Evolutionary conservation across 2,113 vertebrate species (phyloP).

Genomic region (Pteronura brasiliensis): DNA sequence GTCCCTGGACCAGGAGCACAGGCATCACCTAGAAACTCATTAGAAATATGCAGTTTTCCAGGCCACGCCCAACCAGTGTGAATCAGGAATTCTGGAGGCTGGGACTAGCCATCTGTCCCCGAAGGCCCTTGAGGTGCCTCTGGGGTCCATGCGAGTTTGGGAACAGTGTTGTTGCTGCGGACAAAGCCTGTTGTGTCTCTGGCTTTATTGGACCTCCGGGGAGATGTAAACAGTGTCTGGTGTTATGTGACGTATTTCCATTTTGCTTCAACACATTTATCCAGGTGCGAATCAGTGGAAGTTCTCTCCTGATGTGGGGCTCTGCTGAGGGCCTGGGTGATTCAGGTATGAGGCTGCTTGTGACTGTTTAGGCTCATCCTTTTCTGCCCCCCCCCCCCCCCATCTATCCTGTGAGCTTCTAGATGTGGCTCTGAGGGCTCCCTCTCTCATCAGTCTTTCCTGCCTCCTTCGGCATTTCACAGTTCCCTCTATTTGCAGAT

Average conservation of each 20-base stretch:
- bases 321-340: not conserved
- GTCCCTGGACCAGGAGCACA: not conserved
- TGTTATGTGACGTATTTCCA: not conserved
- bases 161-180: not conserved
- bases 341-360: not conserved
- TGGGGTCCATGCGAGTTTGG: not conserved
- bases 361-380: not conserved
- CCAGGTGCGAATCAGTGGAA: not conserved
- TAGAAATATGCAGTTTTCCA: not conserved
- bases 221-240: not conserved
- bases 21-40: not conserved
- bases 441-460: not conserved
- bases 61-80: not conserved
- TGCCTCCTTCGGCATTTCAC: not conserved
- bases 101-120: not conserved
- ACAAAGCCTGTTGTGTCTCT: not conserved
- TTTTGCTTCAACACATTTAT: not conserved
- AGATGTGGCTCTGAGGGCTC: not conserved
- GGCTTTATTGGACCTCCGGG: not conserved
- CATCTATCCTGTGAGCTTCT: not conserved
- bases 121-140: fast-evolving
- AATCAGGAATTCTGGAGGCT: not conserved
- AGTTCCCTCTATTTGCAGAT: not conserved
- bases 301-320: fast-evolving
- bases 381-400: fast-evolving